Percentiles rank a stretch among this genome's conserved stretches.
phyloP scores from a whole-genome alignment of 35 echinoderm and acorn worm species.

The Apostichopus japonicus region DNA sequence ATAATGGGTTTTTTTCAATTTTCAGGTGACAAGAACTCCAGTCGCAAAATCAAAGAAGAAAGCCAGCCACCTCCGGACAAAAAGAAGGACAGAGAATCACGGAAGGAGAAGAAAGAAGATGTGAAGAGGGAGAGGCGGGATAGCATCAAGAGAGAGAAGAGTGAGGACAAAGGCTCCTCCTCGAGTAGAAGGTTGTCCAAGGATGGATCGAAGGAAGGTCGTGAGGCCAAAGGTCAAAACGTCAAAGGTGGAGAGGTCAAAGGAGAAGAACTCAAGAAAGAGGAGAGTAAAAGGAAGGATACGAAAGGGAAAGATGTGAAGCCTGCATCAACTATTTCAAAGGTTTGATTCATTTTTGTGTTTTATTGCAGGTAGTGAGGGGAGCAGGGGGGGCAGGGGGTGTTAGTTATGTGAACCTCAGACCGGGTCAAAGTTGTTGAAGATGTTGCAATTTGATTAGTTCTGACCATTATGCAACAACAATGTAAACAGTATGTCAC shows the following conservation, averaged over 20 bases:
- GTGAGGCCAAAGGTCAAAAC: neutral
- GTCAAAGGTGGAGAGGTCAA: conserved; percentile 1
- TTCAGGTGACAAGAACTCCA: neutral
- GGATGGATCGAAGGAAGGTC: conserved; percentile 5
- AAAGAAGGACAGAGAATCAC: conserved; percentile 42
- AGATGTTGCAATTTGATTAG: too few relatives aligned
- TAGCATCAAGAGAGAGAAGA: conserved; percentile 21
- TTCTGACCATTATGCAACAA: too few relatives aligned
- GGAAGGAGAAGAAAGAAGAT: conserved; percentile 38
- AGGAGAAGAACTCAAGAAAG: neutral
- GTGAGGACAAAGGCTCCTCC: neutral
- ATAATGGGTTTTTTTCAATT: too few relatives aligned
- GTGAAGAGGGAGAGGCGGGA: neutral
- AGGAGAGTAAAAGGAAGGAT: neutral
- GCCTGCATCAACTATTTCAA: neutral
- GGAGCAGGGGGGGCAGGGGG: too few relatives aligned
- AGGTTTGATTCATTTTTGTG: neutral
- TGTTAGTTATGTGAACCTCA: too few relatives aligned
- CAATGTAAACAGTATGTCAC: too few relatives aligned
- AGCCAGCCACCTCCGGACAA: conserved; percentile 53
- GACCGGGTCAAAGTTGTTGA: too few relatives aligned
- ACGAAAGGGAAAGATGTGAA: neutral
- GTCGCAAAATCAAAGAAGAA: conserved; percentile 1
- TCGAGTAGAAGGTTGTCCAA: conserved; percentile 18
- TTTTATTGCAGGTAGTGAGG: too few relatives aligned